These are phyloP conservation scores for Cephalotes varians DNA, from an alignment of 2,888 invertebrate genomes.

Conservation along the genomic window DNA sequence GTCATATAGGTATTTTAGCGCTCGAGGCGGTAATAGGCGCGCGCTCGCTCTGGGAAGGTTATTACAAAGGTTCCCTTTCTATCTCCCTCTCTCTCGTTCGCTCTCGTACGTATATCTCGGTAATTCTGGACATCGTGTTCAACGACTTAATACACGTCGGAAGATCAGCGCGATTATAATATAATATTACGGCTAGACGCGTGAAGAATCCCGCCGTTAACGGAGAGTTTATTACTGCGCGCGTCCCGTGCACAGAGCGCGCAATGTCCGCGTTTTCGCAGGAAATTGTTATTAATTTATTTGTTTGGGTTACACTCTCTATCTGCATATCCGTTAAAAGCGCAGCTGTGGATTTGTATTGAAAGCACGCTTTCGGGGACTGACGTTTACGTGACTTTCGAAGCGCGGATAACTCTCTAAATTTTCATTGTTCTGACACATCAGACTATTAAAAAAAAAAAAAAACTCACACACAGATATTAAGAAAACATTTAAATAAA, in stretches of 20 bases:
- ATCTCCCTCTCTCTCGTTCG: background rate
- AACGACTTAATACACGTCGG: constrained; percentile 49
- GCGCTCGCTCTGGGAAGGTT: constrained; percentile 47
- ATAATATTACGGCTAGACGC: constrained; percentile 48
- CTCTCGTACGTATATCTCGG: constrained; percentile 39
- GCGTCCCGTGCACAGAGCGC: background rate
- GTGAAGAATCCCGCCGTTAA: constrained; percentile 24
- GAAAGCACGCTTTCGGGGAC: background rate
- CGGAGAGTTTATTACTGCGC: constrained; percentile 30
- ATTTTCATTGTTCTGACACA: background rate
- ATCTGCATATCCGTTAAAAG: background rate
- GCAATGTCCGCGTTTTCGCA: background rate
- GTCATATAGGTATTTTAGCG: constrained; percentile 67
- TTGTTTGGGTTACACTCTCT: background rate
- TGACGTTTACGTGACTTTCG: background rate
- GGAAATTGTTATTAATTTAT: constrained; percentile 26
- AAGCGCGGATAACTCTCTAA: background rate
- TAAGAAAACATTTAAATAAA: background rate
- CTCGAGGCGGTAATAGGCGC: constrained; percentile 56
- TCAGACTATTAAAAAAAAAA: background rate
- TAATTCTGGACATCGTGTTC: constrained; percentile 54
- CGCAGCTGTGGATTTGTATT: constrained; percentile 9
- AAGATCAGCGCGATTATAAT: constrained; percentile 52
- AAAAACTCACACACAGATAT: no score
- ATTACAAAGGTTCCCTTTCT: constrained; percentile 49